These are phyloP conservation scores for Mohoua ochrocephala DNA, from an alignment of 2,113 vertebrate genomes.

Conservation along the genomic window DNA sequence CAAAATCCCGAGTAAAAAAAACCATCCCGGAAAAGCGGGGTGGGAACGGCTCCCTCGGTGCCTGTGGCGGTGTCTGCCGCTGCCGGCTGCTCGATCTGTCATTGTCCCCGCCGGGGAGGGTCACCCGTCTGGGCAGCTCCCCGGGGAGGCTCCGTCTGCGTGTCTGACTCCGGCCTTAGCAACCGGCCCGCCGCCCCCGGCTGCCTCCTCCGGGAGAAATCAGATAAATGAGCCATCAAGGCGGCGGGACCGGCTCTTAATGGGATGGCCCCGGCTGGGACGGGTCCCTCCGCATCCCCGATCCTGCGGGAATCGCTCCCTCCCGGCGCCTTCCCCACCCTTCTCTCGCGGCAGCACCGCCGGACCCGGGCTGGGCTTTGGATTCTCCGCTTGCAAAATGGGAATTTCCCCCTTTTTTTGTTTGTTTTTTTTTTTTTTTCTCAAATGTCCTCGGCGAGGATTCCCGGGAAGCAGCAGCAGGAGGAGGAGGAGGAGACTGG, in stretches of 20 bases:
- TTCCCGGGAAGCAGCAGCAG: accelerated
- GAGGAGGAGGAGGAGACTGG: not conserved
- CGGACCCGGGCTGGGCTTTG: not conserved
- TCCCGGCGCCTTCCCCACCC: not conserved
- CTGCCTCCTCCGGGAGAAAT: not conserved
- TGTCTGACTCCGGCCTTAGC: constrained; percentile 73
- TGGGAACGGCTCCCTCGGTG: not conserved
- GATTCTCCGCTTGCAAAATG: accelerated
- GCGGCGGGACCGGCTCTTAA: not conserved
- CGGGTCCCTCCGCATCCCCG: not conserved
- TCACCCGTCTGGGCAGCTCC: constrained; percentile 81
- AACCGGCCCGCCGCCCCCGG: constrained; percentile 51
- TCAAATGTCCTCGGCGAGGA: not conserved
- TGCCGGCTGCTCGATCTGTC: not conserved
- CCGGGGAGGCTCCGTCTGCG: constrained; percentile 70
- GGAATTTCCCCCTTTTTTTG: not conserved
- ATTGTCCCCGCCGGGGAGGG: constrained; percentile 62
- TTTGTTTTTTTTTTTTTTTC: too few species aligned
- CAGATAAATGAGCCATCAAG: constrained; percentile 60
- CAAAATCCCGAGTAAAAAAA: not conserved
- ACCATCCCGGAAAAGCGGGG: not conserved
- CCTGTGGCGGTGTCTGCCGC: not conserved
- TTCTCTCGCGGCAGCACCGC: accelerated
- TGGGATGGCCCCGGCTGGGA: not conserved
- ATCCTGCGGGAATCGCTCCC: not conserved